Base-by-base conservation (phyloP, 2,797 vertebrate species). In the Hyperoplus lanceolatus region DNA sequence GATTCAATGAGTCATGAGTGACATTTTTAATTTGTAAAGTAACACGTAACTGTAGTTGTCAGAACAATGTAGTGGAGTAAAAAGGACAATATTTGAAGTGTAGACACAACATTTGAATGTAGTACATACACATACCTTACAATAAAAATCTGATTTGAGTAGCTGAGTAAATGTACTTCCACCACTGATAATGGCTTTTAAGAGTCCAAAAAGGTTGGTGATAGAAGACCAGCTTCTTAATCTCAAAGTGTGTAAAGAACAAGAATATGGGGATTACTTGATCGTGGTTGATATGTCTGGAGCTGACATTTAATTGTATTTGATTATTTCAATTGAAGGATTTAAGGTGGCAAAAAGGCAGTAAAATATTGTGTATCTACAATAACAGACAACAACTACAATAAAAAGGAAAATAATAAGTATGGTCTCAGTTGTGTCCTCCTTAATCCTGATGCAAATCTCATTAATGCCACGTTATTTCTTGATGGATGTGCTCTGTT, bases 391-490 rank as follows among this genome's bases (percentile, higher is more conserved):
- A 8, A 1, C 6, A 59, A 53, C 5, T n/a, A 15, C 10, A 21
- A 12, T 21, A 14, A 59, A 16, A 39, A 42, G 15, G 18, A 16
- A 54, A 55, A 49, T 21, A 59, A 55, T 58, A 6, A 51, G 8
- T 14, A 21, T 18, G 12, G 49, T 54, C 16, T 54, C 5, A 46
- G 14, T 29, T n/a, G 14, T 65, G 16, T 45, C 39, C 12, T 63
- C 12, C 55, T 42, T 41, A 67, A 77, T 53, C 39, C 39, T 56
- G 21, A 16, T 1, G 5, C 15, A 55, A 54, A 21, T 41, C 54
- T 68, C 16, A 70, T 14, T 63, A 59, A 73, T 29, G 6, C 8
- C 42, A 46, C n/a, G 57, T 73, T 58, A 70, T 15, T 36, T 58
- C 21, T 66, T 15, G 15, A n/a, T 48, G 36, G 39, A 65, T 59